Evolutionary conservation across 2,888 invertebrate genomes (phyloP), one percentile per base, ranked within the genome.

Genomic region (Capitulum mitella): DNA sequence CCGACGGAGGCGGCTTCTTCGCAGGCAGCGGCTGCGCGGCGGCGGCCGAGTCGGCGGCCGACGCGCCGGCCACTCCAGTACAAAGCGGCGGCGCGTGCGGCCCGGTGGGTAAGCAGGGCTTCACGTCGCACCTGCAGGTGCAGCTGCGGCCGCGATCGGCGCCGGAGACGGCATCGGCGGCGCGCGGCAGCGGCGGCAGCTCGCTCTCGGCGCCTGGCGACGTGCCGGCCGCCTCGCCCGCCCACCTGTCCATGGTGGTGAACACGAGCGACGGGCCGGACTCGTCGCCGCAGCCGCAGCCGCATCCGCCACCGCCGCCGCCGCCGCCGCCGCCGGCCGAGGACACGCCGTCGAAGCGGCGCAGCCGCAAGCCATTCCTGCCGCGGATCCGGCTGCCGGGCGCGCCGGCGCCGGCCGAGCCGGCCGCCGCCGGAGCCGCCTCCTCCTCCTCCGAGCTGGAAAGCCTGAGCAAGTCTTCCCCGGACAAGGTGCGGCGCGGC

Each of bases 31-130:
- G 76, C 2, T n/a, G n/a, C n/a, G n/a, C n/a, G n/a, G n/a, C n/a
- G n/a, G 46, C 43, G 43, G 32, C 29, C 14, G 14, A 10, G 76
- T 10, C 40, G 8, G 75, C 78, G 46, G 77, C 78, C 22, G 77
- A 58, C 19, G 61, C 80, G 16, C 26, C 48, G 48, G 34, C 79
- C 76, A 77, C 78, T 54, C 78, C 70, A 26, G 70, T 16, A 29
- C 58, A 58, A 58, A 58, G 58, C 26, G 40, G 40, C 40, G n/a
- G n/a, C n/a, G n/a, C n/a, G n/a, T n/a, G n/a, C n/a, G n/a, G n/a
- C n/a, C n/a, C n/a, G n/a, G n/a, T n/a, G n/a, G n/a, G n/a, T n/a
- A 70, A 70, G 70, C 70, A 70, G 37, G 70, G 70, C 70, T 70
- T 70, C 70, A 70, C 70, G 70, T 70, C 70, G 6, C 70, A 29